Conservation (phyloP, 2,113 vertebrate genomes). For the Chlamydotis undulata region DNA sequence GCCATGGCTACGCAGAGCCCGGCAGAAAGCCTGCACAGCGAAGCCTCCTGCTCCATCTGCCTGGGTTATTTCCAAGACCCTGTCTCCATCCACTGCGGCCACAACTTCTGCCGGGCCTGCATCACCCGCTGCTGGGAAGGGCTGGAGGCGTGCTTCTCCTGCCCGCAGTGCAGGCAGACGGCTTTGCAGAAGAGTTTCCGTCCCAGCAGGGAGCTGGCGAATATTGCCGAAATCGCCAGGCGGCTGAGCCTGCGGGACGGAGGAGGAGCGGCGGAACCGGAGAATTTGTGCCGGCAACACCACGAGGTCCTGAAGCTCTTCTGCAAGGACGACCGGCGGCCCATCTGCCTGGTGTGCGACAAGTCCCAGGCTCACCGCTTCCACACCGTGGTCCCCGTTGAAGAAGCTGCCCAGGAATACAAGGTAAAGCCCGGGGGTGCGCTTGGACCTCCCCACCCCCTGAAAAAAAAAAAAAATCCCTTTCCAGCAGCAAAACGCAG, state of each 20-base stretch:
- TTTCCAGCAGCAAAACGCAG: background rate
- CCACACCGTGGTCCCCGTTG: constrained; percentile 79
- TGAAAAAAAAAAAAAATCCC: background rate
- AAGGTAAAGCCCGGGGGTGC: constrained; percentile 64
- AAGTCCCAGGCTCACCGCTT: constrained; percentile 74
- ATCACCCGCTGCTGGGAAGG: constrained; percentile 62
- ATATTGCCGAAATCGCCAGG: constrained; percentile 79
- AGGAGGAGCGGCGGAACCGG: background rate
- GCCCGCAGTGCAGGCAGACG: constrained; percentile 69
- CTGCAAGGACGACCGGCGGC: constrained; percentile 83
- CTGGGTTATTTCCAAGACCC: constrained; percentile 70
- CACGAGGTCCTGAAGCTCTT: constrained; percentile 83
- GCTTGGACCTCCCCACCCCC: background rate
- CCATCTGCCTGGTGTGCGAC: constrained; percentile 82
- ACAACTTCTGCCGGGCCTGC: constrained; percentile 72
- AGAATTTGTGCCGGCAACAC: constrained; percentile 72
- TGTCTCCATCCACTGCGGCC: constrained; percentile 66
- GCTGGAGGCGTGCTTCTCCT: background rate
- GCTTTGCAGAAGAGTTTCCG: constrained; percentile 51
- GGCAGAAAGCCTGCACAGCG: background rate
- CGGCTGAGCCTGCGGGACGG: constrained; percentile 38
- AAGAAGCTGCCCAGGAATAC: constrained; percentile 77
- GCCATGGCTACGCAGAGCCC: constrained; percentile 15
- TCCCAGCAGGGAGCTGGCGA: constrained; percentile 83
- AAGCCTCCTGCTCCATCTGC: constrained; percentile 73